Base-by-base conservation (phyloP, 2,888 invertebrate species). In the Chrysolina oricalcia region DNA sequence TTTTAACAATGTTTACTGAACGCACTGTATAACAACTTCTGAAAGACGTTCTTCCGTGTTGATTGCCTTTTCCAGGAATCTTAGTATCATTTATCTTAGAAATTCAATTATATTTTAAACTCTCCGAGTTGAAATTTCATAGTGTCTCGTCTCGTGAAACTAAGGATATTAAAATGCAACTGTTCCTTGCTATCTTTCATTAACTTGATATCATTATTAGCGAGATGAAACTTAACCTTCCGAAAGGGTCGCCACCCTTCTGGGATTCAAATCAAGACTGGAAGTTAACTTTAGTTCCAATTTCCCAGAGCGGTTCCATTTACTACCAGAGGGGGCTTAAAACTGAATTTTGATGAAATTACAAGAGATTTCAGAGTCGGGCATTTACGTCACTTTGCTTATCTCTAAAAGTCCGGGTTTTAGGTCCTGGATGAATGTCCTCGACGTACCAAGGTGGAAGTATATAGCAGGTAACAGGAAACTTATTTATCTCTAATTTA, bases 301-400 rank as follows among this genome's bases (percentile, higher is more conserved):
- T 23, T 27, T 59, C n/a, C 19, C 59, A 35, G 59, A 59, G 59
- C 23, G n/a, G 59, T 50, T 35, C 35, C n/a, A n/a, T n/a, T 59
- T 35, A 59, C 59, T 59, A 6, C n/a, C 35, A 15, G 15, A 59
- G 15, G 35, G 23, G n/a, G 13, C 59, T 35, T n/a, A 9, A 9
- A 59, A 59, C 35, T 59, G 8, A 59, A 59, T 59, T 59, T 59
- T 59, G 59, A 35, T n/a, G 59, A 59, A 27, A 59, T 59, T 59
- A 35, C 59, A 59, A 59, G 59, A 59, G 59, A 35, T 59, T 59
- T n/a, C 59, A 59, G 27, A 35, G 27, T 59, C 35, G 59, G 15
- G 59, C 59, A 5, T 23, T 59, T n/a, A 59, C 35, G 27, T 19
- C n/a, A 35, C 59, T n/a, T 59, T 59, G 35, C 59, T 59, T 35